Evolutionary conservation across 1,140 invertebrate species (phyloP), one percentile per base, ranked within the genome.

Genomic region (Neodiprion lecontei): DNA sequence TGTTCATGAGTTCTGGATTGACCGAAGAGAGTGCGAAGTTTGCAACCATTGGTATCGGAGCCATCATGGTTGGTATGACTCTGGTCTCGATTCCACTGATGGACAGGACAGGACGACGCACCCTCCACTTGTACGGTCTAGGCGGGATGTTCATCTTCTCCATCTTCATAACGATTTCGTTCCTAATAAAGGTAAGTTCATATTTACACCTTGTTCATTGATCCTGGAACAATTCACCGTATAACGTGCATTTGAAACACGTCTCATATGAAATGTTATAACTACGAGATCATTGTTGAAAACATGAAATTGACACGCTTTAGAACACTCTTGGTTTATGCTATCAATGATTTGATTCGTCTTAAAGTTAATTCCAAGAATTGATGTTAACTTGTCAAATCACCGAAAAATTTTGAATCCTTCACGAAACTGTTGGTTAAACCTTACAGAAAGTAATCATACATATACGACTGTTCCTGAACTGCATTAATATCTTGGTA

Each of bases 91-190:
- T 99, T 83, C 97, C 97, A 5, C 89, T 99, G 71, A 99, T 99
- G 95, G 97, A 98, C 89, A 91, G 96, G 85, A 96, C 96, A 67
- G 98, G 98, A 69, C 90, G 98, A 70, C 91, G 97, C 77, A 98
- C 96, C 1, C 91, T 99, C n/a, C 97, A 98, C 84, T 91, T 99
- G 12, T 96, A 96, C 81, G 97, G 97, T 75, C 93, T 99, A 78
- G 95, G 96, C 80, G 96, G 96, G 83, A 99, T 99, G 97, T 98
- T 98, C 89, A 95, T 98, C 86, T 97, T 98, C 89, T 98, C 97
- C 84, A 96, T 99, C 85, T 96, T 98, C 90, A 97, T 99, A 88
- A 98, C 97, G 76, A 98, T 99, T 88, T 97, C 96, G 77, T 94
- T 98, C 86, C 92, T 98, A 80, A 96, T 98, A 88, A 96, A 96